Conservation (phyloP, 2,797 vertebrate species). For the Gymnodraco acuticeps region DNA sequence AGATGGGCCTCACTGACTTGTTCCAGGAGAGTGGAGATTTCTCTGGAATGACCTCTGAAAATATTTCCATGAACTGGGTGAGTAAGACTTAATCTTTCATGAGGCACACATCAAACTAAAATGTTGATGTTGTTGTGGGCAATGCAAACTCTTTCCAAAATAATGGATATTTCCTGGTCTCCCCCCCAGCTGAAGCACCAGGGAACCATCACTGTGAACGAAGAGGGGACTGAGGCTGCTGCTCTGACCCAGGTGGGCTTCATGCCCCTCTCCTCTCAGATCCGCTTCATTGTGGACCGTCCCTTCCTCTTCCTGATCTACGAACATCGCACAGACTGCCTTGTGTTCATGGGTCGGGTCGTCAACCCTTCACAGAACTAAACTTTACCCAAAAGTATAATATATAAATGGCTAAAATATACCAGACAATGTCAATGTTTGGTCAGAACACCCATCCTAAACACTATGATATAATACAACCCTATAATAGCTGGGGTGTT, state of each 20-base stretch:
- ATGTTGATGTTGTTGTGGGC: neutral
- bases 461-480: neutral
- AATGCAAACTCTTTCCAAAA: slow-evolving; percentile 6
- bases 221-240: slow-evolving; percentile 95
- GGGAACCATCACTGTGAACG: slow-evolving; percentile 95
- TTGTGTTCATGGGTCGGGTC: slow-evolving; percentile 95
- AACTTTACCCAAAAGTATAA: slow-evolving; percentile 26
- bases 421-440: slow-evolving; percentile 3
- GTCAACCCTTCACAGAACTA: slow-evolving; percentile 88
- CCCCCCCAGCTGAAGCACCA: slow-evolving; percentile 92
- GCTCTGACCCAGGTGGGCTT: slow-evolving; percentile 93
- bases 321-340: slow-evolving; percentile 94
- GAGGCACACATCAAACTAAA: neutral
- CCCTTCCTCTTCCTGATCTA: slow-evolving; percentile 97
- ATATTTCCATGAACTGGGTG: slow-evolving; percentile 91
- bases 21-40: slow-evolving; percentile 90
- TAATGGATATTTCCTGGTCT: slow-evolving; percentile 16
- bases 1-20: slow-evolving; percentile 90
- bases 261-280: slow-evolving; percentile 96
- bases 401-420: slow-evolving; percentile 11
- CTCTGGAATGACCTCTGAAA: slow-evolving; percentile 90
- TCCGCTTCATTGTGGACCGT: slow-evolving; percentile 89
- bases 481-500: slow-evolving; percentile 8
- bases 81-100: slow-evolving; percentile 40
- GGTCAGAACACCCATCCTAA: neutral